Percentiles rank a stretch among this genome's conserved stretches.
Conservation (phyloP, 1,140 invertebrate genomes). For the Andrena cerasifolii region DNA sequence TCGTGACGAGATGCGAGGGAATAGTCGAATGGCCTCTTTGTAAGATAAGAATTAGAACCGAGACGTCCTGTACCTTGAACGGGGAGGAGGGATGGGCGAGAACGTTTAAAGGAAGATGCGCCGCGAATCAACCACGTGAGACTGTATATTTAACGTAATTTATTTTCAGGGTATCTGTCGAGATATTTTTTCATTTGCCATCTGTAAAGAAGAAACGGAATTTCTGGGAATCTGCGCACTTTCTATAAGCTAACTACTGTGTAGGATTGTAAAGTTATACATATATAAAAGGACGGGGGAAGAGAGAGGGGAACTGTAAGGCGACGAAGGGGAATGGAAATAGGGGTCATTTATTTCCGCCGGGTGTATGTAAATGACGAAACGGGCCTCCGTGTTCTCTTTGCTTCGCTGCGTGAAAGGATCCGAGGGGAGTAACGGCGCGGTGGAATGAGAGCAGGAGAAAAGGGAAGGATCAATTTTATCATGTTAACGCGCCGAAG, state of each 20-base stretch:
- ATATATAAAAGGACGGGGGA: constrained; percentile 59
- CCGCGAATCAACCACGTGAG: constrained; percentile 38
- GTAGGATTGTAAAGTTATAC: constrained; percentile 66
- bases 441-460: constrained; percentile 18
- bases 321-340: background rate
- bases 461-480: constrained; percentile 23
- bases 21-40: constrained; percentile 61
- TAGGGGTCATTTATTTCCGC: constrained; percentile 35
- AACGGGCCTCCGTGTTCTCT: background rate
- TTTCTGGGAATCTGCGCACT: constrained; percentile 44
- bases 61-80: constrained; percentile 23
- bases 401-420: background rate
- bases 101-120: no score
- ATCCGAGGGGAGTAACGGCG: background rate
- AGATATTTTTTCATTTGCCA: constrained; percentile 52
- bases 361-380: constrained; percentile 14
- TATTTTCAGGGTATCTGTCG: constrained; percentile 49
- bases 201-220: constrained; percentile 34
- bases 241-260: constrained; percentile 34
- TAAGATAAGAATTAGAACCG: constrained; percentile 49
- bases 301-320: constrained; percentile 38
- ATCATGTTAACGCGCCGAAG: constrained; percentile 31
- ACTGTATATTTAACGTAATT: constrained; percentile 51
- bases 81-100: background rate
- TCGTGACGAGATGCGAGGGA: constrained; percentile 34